Percentiles rank a stretch among this genome's conserved stretches.
phyloP scores from a whole-genome alignment of 2,888 invertebrate genomes.

The Dryomyza anilis region DNA sequence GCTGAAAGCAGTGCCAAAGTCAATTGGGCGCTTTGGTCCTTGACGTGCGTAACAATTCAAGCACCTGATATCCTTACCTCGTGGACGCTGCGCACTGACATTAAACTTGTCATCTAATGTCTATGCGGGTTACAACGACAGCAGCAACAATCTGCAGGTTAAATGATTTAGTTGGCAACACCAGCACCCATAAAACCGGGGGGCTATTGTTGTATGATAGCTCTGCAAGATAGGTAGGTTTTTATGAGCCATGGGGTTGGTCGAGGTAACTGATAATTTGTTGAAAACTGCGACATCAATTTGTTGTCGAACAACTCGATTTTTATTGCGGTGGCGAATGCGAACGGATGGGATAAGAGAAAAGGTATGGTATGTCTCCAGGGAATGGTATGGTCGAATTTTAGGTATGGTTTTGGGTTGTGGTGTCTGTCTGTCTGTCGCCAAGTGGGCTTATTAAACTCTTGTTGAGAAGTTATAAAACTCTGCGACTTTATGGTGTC shows the following conservation, averaged over 20 bases:
- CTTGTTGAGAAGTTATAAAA: conserved; percentile 7
- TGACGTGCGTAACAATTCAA: not conserved
- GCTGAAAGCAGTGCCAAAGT: not conserved
- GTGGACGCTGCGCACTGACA: not conserved
- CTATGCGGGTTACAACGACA: conserved; percentile 6
- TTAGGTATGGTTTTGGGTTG: not conserved
- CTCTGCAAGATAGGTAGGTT: not conserved
- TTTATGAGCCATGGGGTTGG: not conserved
- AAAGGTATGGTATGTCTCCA: not conserved
- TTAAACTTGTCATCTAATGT: conserved; percentile 15
- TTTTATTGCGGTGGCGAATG: conserved; percentile 12
- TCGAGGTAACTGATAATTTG: conserved; percentile 18
- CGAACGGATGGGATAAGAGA: not conserved
- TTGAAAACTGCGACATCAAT: conserved; percentile 10
- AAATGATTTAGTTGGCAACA: conserved; percentile 22
- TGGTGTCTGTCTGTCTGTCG: not conserved
- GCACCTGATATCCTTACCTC: not conserved
- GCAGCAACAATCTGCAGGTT: conserved; percentile 11
- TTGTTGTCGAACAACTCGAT: conserved; percentile 1
- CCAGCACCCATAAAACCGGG: not conserved
- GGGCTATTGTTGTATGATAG: not conserved
- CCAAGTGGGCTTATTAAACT: not conserved
- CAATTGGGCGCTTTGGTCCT: not conserved
- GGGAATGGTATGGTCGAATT: not conserved
- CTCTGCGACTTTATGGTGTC: conserved; percentile 10